Evolutionary conservation across 2,797 vertebrate genomes (phyloP), one percentile per base, ranked within the genome.

Genomic region (Chromis chromis): DNA sequence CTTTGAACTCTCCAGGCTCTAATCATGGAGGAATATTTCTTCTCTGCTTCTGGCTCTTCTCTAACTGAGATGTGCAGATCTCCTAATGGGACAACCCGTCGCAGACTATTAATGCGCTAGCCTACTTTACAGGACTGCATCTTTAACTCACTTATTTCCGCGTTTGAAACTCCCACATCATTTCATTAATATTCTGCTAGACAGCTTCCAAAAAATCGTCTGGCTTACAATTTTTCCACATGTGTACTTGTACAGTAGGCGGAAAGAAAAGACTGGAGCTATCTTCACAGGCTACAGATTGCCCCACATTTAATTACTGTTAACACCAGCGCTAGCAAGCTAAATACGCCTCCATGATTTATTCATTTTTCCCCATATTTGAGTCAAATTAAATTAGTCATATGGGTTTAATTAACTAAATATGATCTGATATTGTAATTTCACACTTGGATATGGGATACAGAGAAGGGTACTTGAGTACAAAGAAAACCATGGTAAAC

Each of bases 1-100:
- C 90, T 92, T 87, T 90, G 84, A 93, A 92, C 83, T 86, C 85
- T 88, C 82, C 83, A 33, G 42, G 90, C 91, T 94, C 81, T 95
- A 95, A 96, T 95, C 93, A 93, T 76, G 88, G 89, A 93, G 89
- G 91, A 94, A 94, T 91, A 94, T 93, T 95, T 95, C 87, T 93
- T 89, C 92, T 91, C 87, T 83, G 92, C 81, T 92, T 91, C 85
- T 91, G 91, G 91, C 92, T 85, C 91, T 78, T 89, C 84, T 78
- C 78, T 78, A 84, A 86, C 84, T 81, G 81, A 86, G 78, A 86
- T 77, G 80, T 92, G 90, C 90, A 91, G 90, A 93, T 93, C 88
- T 94, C 91, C 94, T 94, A 95, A 95, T 93, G 92, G 93, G 88
- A 88, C 80, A 80, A 89, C 94, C 93, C 91, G 93, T 94, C 89